A percentile compares a stretch with the other conserved stretches of the same genome.
phyloP scores from a whole-genome alignment of 1,140 invertebrate species.

The Heliconius eleuchia region DNA sequence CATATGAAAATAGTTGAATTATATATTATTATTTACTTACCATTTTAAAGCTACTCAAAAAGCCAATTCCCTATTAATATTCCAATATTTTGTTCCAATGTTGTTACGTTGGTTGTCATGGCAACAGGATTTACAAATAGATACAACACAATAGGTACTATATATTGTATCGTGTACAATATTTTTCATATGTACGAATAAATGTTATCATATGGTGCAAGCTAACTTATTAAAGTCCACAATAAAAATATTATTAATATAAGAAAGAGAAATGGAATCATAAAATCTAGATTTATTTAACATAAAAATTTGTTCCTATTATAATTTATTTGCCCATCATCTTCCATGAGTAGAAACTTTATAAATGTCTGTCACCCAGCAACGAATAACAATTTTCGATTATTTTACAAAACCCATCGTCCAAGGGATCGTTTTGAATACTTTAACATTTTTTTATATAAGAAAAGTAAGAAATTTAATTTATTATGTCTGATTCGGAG shows the following conservation, averaged over 20 bases:
- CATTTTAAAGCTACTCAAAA: neutral
- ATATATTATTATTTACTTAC: neutral
- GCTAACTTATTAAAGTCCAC: too few species aligned
- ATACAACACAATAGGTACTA: neutral
- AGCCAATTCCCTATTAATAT: too few species aligned
- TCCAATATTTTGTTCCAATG: neutral
- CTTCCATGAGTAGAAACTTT: neutral
- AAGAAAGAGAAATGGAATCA: too few species aligned
- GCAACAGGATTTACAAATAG: neutral
- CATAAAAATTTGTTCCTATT: neutral
- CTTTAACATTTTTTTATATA: neutral
- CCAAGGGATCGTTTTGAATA: neutral
- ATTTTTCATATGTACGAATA: too few species aligned
- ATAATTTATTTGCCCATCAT: neutral
- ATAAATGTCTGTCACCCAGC: conserved; percentile 41
- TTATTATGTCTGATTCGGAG: conserved; percentile 12
- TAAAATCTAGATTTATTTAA: neutral
- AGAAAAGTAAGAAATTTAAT: neutral
- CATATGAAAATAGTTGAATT: neutral
- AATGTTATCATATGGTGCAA: too few species aligned
- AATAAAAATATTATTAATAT: too few species aligned
- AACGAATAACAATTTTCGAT: conserved; percentile 39
- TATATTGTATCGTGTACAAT: too few species aligned
- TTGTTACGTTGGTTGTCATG: conserved; percentile 3
- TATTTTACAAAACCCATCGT: neutral